phyloP scores from a whole-genome alignment of 2,113 vertebrate species.

The Antennarius striatus region DNA sequence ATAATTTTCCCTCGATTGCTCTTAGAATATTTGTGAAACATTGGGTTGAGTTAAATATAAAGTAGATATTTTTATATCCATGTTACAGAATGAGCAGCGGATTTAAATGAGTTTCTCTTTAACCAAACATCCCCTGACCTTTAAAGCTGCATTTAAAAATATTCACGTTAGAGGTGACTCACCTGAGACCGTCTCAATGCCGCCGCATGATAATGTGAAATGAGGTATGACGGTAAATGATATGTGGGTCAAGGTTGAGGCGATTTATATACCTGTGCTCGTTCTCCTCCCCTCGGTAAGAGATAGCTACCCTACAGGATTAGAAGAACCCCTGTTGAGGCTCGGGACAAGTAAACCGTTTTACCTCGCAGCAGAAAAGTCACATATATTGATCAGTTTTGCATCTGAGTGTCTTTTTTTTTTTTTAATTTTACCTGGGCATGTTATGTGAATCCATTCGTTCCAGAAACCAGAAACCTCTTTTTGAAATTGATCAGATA shows the following conservation, averaged over 20 bases:
- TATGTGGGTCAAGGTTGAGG: conserved; percentile 4
- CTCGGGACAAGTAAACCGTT: not conserved
- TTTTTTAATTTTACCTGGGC: no score
- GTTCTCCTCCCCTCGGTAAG: not conserved
- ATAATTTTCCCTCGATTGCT: no score
- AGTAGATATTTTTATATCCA: no score
- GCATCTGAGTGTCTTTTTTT: no score
- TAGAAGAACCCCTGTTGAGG: no score
- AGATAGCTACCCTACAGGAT: not conserved
- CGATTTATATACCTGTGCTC: no score
- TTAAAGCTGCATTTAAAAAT: conserved; percentile 10
- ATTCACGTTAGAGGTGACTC: not conserved
- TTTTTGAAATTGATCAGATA: not conserved
- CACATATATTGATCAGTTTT: no score
- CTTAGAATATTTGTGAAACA: no score
- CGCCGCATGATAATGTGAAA: not conserved
- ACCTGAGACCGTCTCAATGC: not conserved
- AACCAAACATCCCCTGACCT: conserved; percentile 6
- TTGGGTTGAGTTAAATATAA: no score
- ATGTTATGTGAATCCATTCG: not conserved
- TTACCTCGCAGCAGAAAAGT: not conserved
- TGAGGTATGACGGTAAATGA: conserved; percentile 1
- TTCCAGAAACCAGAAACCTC: conserved; percentile 1
- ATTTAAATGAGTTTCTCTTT: not conserved
- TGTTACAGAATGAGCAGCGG: no score